Conservation (phyloP, 2,888 invertebrate species). For the Byasa hedistus region DNA sequence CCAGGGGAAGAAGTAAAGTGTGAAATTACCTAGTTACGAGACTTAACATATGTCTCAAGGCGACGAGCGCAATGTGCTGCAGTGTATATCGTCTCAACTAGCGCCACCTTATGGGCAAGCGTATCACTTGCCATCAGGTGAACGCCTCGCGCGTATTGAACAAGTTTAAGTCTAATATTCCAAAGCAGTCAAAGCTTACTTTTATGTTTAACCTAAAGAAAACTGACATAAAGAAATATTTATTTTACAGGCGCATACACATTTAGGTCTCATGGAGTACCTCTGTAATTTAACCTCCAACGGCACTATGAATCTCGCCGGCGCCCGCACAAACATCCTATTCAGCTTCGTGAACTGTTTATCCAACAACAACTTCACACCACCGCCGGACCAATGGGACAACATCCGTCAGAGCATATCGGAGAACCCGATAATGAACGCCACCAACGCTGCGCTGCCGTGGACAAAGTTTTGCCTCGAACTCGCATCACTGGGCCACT, state of each 20-base stretch:
- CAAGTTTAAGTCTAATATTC: too few species aligned
- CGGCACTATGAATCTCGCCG: constrained; percentile 57
- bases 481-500: constrained; percentile 80
- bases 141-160: too few species aligned
- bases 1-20: too few species aligned
- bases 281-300: constrained; percentile 70
- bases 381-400: constrained; percentile 73
- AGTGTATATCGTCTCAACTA: too few species aligned
- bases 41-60: too few species aligned
- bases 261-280: constrained; percentile 80
- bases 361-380: constrained; percentile 81
- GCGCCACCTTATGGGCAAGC: too few species aligned
- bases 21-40: too few species aligned
- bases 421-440: constrained; percentile 58
- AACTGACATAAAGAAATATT: too few species aligned
- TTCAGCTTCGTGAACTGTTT: constrained; percentile 77
- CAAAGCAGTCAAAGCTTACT: too few species aligned
- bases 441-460: constrained; percentile 61
- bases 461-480: constrained; percentile 79
- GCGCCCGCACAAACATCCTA: constrained; percentile 61
- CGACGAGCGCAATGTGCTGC: too few species aligned
- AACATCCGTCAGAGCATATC: constrained; percentile 65
- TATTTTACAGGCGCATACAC: constrained; percentile 75
- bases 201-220: too few species aligned
- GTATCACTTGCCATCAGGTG: too few species aligned